A percentile compares a stretch with the other conserved stretches of the same genome.
Conservation (phyloP, 2,888 invertebrate species). For the Volucella zonaria region DNA sequence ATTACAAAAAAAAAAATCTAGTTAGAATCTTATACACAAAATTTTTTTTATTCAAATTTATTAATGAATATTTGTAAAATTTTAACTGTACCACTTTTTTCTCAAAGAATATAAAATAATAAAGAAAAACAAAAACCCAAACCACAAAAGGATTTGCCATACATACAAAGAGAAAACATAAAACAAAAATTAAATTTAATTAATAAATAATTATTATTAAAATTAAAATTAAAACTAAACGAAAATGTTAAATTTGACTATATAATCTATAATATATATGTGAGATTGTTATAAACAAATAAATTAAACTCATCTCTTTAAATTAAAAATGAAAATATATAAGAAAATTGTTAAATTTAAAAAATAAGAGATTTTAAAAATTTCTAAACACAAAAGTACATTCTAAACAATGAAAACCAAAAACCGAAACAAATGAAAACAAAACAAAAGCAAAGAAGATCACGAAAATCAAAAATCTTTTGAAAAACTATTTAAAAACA, state of each 20-base stretch:
- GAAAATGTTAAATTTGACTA: slow-evolving; percentile 74
- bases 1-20: slow-evolving; percentile 31
- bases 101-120: slow-evolving; percentile 28
- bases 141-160: slow-evolving; percentile 32
- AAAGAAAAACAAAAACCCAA: slow-evolving; percentile 24
- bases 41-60: slow-evolving; percentile 37
- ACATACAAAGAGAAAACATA: slow-evolving; percentile 22
- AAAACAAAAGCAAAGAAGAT: slow-evolving; percentile 48
- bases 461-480: slow-evolving; percentile 35
- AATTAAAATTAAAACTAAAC: slow-evolving; percentile 39
- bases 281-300: slow-evolving; percentile 59
- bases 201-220: slow-evolving; percentile 35
- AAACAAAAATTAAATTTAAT: slow-evolving; percentile 7
- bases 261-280: slow-evolving; percentile 72
- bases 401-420: slow-evolving; percentile 50
- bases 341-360: slow-evolving; percentile 37
- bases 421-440: slow-evolving; percentile 47
- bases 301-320: slow-evolving; percentile 40
- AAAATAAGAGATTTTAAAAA: slow-evolving; percentile 21
- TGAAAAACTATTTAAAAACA: slow-evolving; percentile 34
- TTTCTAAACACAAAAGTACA: slow-evolving; percentile 37
- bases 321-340: slow-evolving; percentile 21
- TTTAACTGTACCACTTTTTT: slow-evolving; percentile 17
- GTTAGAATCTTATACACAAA: slow-evolving; percentile 57
- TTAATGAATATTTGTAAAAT: slow-evolving; percentile 16